Evolutionary conservation across 2,888 invertebrate species (phyloP).

Genomic region (Drosophila stalkeri): DNA sequence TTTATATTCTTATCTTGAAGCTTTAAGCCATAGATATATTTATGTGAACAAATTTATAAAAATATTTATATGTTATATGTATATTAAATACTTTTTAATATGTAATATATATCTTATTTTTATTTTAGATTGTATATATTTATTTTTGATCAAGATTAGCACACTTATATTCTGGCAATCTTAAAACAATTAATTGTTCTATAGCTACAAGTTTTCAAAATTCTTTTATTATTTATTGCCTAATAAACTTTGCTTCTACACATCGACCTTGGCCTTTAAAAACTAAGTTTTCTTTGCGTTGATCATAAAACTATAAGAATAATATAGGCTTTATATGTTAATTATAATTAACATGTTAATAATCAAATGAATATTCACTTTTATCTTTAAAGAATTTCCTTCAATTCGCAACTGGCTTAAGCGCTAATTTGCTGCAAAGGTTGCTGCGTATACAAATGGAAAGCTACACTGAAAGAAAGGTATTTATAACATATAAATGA

Average conservation of each 20-base stretch:
- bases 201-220: no score
- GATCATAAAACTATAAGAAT: not conserved
- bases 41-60: no score
- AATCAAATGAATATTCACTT: constrained; percentile 5
- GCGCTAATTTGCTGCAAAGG: not conserved
- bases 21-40: no score
- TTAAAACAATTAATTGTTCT: no score
- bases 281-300: not conserved
- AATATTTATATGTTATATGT: no score
- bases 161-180: no score
- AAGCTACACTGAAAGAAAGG: constrained; percentile 20
- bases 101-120: no score
- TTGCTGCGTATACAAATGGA: not conserved
- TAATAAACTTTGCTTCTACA: not conserved
- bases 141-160: no score
- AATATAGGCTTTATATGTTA: not conserved
- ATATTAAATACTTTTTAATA: no score
- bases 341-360: not conserved
- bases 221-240: not conserved
- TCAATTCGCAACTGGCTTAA: constrained; percentile 10
- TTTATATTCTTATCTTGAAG: no score
- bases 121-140: no score
- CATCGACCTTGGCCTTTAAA: not conserved
- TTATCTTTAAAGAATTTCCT: no score
- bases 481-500: not conserved